Conservation (phyloP, 1,140 invertebrate genomes). For the Brachionus plicatilis region DNA sequence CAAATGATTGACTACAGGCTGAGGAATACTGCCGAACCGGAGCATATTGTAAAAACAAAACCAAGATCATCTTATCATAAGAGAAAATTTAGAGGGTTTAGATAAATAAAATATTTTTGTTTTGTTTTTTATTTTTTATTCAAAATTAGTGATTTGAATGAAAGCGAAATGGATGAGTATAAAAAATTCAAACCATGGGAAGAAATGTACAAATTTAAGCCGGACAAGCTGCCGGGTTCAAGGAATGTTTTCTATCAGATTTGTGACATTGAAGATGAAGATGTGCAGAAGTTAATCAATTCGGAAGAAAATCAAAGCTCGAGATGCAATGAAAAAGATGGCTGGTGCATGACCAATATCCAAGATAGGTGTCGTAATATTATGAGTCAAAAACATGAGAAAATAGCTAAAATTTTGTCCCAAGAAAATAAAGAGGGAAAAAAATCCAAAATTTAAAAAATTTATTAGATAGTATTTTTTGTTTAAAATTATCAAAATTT, state of each 20-base stretch:
- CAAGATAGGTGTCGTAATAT: conserved; percentile 21
- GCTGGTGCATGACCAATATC: conserved; percentile 60
- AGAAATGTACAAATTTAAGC: conserved; percentile 63
- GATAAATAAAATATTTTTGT: background rate
- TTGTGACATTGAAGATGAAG: conserved; percentile 74
- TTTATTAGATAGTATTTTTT: background rate
- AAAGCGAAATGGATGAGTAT: background rate
- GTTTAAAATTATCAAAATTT: background rate
- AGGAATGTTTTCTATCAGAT: conserved; percentile 74
- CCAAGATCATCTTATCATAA: conserved; percentile 27
- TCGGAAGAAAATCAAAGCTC: conserved; percentile 58
- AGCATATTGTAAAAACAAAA: conserved; percentile 28
- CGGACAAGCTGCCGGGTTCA: conserved; percentile 66
- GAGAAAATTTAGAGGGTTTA: conserved; percentile 30
- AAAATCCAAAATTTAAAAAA: background rate
- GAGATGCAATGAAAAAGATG: conserved; percentile 65
- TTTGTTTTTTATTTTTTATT: background rate
- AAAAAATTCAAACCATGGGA: conserved; percentile 45
- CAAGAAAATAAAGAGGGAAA: conserved; percentile 21
- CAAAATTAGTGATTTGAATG: conserved; percentile 24
- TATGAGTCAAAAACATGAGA: conserved; percentile 28
- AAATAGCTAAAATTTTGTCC: conserved; percentile 11
- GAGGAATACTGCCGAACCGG: conserved; percentile 55
- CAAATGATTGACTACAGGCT: conserved; percentile 80
- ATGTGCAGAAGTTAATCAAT: conserved; percentile 72